These are phyloP conservation scores for Morpho achilles DNA, from an alignment of 2,888 invertebrate species.

Conservation along the genomic window DNA sequence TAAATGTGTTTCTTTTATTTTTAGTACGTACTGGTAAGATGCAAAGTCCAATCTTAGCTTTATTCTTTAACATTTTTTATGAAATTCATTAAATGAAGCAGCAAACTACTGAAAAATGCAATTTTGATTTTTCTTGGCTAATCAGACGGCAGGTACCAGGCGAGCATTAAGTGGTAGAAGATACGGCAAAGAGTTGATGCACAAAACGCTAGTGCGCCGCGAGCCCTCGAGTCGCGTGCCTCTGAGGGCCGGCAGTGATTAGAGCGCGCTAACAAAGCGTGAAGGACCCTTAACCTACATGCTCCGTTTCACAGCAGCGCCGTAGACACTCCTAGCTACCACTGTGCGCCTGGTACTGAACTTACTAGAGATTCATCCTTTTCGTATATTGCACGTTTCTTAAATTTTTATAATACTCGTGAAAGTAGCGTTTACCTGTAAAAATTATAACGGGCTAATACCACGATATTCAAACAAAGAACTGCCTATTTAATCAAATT, in stretches of 20 bases:
- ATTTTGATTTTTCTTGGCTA: conserved; percentile 14
- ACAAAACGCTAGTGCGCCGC: conserved; percentile 72
- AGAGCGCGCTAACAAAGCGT: conserved; percentile 77
- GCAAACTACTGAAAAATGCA: not conserved
- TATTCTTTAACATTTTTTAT: no score
- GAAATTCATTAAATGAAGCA: no score
- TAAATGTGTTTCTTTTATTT: no score
- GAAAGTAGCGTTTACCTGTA: not conserved
- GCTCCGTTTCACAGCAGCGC: conserved; percentile 71
- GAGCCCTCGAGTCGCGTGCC: conserved; percentile 63
- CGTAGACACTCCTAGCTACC: conserved; percentile 58
- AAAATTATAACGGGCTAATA: no score
- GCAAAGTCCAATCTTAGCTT: no score
- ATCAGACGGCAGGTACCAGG: conserved; percentile 42
- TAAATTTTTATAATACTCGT: not conserved
- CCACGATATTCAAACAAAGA: no score
- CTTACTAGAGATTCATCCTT: conserved; percentile 50
- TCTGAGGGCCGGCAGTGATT: conserved; percentile 73
- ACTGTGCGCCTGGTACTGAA: conserved; percentile 54
- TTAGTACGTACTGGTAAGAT: no score
- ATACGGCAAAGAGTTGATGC: conserved; percentile 55
- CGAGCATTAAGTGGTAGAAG: conserved; percentile 43
- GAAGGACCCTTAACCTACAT: conserved; percentile 74
- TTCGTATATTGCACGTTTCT: conserved; percentile 7
- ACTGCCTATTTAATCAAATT: no score